phyloP scores from a whole-genome alignment of 1,140 invertebrate genomes.

The Apis laboriosa region DNA sequence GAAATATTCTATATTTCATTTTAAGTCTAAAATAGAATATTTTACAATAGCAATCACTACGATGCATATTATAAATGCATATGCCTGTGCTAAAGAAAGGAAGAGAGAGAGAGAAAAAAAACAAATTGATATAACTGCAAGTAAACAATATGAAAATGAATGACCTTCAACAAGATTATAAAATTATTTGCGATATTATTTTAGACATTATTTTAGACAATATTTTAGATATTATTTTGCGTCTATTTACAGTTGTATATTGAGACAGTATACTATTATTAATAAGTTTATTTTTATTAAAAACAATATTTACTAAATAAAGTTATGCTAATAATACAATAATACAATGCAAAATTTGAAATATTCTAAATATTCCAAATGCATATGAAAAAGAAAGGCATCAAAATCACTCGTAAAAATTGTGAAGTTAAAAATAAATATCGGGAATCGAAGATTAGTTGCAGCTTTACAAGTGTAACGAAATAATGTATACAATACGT shows the following conservation, averaged over 20 bases:
- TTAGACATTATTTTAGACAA: too few species aligned
- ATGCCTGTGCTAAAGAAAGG: not conserved
- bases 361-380: too few species aligned
- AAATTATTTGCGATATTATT: not conserved
- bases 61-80: not conserved
- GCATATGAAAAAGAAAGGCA: too few species aligned
- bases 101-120: not conserved
- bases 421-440: not conserved
- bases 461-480: constrained; percentile 18
- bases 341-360: not conserved
- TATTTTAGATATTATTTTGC: too few species aligned
- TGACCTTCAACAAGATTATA: not conserved
- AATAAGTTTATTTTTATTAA: too few species aligned
- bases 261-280: too few species aligned
- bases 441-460: not conserved
- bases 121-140: too few species aligned
- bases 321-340: too few species aligned
- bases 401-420: not conserved
- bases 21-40: not conserved
- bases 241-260: too few species aligned
- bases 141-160: not conserved
- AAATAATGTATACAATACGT: not conserved
- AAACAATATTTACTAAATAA: too few species aligned
- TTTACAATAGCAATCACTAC: not conserved
- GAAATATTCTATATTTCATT: too few species aligned